These are phyloP conservation scores for Epinephelus moara DNA, from an alignment of 2,113 vertebrate genomes.

Conservation along the genomic window DNA sequence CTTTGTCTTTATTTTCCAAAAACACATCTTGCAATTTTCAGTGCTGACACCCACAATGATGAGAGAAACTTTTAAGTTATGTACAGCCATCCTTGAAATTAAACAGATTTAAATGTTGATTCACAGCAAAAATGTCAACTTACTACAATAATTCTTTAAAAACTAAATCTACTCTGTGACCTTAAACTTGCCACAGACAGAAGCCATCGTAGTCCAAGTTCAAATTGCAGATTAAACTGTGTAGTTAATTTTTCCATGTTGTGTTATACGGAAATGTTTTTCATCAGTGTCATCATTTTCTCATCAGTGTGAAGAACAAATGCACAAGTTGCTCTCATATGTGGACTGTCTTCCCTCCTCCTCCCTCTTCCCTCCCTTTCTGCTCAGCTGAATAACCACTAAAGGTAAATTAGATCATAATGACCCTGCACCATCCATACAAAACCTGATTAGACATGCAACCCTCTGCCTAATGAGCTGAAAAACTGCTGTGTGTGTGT, in stretches of 20 bases:
- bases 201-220: background rate
- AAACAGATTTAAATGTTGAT: background rate
- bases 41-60: background rate
- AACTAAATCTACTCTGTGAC: background rate
- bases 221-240: background rate
- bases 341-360: conserved; percentile 36
- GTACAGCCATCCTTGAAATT: background rate
- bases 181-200: background rate
- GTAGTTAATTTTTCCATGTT: background rate
- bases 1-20: background rate
- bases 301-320: conserved; percentile 13
- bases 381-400: conserved; percentile 97
- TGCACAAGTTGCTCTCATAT: conserved; percentile 31
- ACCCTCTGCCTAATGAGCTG: conserved; percentile 99
- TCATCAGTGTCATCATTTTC: conserved; percentile 3
- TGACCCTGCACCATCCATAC: conserved; percentile 94
- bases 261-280: background rate
- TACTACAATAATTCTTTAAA: background rate
- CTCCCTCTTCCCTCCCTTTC: conserved; percentile 49
- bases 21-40: background rate
- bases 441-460: conserved; percentile 99
- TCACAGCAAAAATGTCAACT: background rate
- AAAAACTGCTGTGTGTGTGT: conserved; percentile 84
- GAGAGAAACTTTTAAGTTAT: background rate
- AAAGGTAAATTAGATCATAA: conserved; percentile 98